A percentile compares a stretch with the other conserved stretches of the same genome.
Conservation (phyloP, 1,140 invertebrate genomes). For the Probaryconus sp. region DNA sequence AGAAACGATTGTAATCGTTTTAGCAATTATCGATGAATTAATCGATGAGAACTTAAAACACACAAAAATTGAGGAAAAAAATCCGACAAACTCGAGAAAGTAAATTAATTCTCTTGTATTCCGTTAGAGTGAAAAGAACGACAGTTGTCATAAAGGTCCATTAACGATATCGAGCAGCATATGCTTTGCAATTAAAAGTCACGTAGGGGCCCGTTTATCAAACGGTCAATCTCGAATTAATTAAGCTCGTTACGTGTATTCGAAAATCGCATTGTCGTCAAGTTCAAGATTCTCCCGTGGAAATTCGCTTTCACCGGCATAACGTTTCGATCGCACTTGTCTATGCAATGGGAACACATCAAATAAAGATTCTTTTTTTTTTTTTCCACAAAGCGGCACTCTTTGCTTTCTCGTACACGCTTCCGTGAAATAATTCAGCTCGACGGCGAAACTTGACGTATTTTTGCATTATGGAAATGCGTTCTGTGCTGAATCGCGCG, state of each 20-base stretch:
- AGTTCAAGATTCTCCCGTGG: conserved; percentile 52
- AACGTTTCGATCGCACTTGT: conserved; percentile 48
- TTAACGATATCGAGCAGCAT: conserved; percentile 33
- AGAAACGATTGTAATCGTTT: neutral
- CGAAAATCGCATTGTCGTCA: conserved; percentile 57
- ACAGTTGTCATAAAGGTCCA: conserved; percentile 54
- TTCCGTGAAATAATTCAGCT: conserved; percentile 40
- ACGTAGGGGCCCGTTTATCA: conserved; percentile 38
- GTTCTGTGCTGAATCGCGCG: conserved; percentile 5
- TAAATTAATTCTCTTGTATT: no score
- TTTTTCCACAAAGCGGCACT: conserved; percentile 24
- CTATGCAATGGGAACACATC: conserved; percentile 57
- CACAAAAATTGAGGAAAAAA: no score
- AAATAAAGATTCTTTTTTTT: conserved; percentile 49
- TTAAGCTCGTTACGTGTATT: conserved; percentile 39
- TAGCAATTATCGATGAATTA: no score
- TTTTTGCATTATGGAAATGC: conserved; percentile 35
- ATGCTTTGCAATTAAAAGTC: conserved; percentile 20
- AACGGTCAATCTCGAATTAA: conserved; percentile 60
- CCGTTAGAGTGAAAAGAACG: conserved; percentile 39
- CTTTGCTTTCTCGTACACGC: conserved; percentile 41
- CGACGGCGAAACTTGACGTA: conserved; percentile 39
- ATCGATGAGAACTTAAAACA: conserved; percentile 1
- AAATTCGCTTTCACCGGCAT: conserved; percentile 60
- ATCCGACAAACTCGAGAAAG: no score